Evolutionary conservation across 1,140 invertebrate species (phyloP), one percentile per base, ranked within the genome.

Genomic region (Trichogramma pretiosum): DNA sequence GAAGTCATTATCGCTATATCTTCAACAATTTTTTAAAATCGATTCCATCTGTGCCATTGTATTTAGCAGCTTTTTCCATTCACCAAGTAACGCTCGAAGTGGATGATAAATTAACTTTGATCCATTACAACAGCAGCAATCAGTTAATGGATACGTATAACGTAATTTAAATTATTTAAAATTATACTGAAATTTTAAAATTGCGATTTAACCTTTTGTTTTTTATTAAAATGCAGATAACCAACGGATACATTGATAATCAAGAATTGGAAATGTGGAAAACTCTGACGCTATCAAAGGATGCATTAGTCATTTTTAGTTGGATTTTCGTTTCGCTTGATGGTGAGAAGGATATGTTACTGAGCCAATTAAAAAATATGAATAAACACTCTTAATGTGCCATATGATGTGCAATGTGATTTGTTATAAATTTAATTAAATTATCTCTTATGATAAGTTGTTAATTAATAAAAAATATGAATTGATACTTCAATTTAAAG

Each of bases 241-340:
- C 52, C 19, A 39, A 16, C 2, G 32, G 34, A 3, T 46, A 36
- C 17, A 45, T 53, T 24, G 32, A 51, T 13, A 5, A 57, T 2
- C 52, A 59, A 2, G 61, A 67, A 10, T 33, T 70, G 2, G 38
- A 43, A 16, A 56, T 47, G 2, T 70, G 67, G 67, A 56, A 65
- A 43, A 63, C 42, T 50, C 51, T 70, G 24, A 63, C 60, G 0
- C 45, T 64, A 10, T 61, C 59, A 2, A 72, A 70, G 39, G 65
- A 70, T 37, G 26, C 61, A 23, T 52, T 70, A 0, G 62, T 57
- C 0, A 49, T 68, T n/a, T 43, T 69, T 1, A 62, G 63, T 5
- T 72, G 69, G 69, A 21, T 70, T 5, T 70, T 68, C 35, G 54
- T 64, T 16, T 59, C 63, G 5, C 43, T 70, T 4, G 61, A 61